Percentiles rank a stretch among this genome's conserved stretches.
These are phyloP conservation scores for Epinephelus cyanopodus DNA, from an alignment of 2,113 vertebrate genomes.

Conservation along the genomic window DNA sequence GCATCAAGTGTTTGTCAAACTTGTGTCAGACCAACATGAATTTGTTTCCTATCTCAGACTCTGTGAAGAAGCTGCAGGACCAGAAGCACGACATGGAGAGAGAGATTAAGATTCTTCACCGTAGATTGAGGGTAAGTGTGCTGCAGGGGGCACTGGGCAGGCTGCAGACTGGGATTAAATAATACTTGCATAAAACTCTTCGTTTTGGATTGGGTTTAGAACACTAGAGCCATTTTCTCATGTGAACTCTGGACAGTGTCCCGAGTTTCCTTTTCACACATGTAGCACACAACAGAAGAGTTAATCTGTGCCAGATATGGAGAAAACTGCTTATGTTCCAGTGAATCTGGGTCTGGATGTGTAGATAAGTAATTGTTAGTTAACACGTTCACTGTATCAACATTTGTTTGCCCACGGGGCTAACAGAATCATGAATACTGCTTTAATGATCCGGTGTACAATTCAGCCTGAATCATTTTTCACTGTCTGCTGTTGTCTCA, in stretches of 20 bases:
- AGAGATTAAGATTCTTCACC: constrained; percentile 96
- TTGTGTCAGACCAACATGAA: not conserved
- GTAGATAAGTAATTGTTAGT: not conserved
- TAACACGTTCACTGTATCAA: too few species aligned
- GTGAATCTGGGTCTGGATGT: not conserved
- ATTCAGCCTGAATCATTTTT: not conserved
- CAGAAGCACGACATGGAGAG: constrained; percentile 97
- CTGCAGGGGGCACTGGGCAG: too few species aligned
- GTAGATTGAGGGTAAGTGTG: constrained; percentile 89
- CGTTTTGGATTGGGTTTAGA: too few species aligned
- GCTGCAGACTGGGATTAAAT: not conserved
- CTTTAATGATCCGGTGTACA: not conserved
- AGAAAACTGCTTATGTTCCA: not conserved
- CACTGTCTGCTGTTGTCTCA: not conserved
- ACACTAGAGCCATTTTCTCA: too few species aligned
- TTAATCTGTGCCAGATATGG: too few species aligned
- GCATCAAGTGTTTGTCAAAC: not conserved
- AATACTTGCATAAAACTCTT: not conserved
- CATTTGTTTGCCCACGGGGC: not conserved
- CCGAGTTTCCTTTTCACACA: too few species aligned
- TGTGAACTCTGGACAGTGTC: too few species aligned
- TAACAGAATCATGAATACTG: not conserved
- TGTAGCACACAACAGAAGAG: too few species aligned
- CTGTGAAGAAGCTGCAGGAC: constrained; percentile 96
- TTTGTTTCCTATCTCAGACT: constrained; percentile 83